These are phyloP conservation scores for Acropora tenuis DNA, from an alignment of 64 coral and sea anemone species.

Conservation along the genomic window DNA sequence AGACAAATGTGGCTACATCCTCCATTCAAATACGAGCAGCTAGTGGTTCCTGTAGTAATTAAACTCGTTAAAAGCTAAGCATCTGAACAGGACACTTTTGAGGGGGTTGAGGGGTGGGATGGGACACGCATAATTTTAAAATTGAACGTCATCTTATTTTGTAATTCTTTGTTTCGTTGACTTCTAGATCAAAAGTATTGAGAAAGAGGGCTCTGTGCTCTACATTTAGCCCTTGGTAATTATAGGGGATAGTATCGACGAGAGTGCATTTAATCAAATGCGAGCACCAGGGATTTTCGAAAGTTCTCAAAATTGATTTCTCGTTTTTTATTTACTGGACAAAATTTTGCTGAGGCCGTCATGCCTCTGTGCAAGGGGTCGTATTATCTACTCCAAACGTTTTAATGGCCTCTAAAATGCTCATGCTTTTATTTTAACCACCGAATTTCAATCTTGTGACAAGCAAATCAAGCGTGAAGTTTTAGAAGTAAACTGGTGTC, in stretches of 20 bases:
- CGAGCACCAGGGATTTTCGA: neutral
- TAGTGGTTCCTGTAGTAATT: slow-evolving; percentile 25
- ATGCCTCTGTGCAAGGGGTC: neutral
- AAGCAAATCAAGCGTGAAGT: neutral
- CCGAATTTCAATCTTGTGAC: neutral
- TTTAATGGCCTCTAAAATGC: neutral
- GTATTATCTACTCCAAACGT: neutral
- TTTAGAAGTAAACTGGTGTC: neutral
- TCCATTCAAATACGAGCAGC: slow-evolving; percentile 55
- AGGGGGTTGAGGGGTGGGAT: neutral
- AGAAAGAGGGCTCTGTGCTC: neutral
- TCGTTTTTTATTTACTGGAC: neutral
- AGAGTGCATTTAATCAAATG: neutral
- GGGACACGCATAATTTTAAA: neutral
- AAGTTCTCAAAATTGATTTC: neutral
- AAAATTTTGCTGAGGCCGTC: neutral
- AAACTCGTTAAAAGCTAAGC: neutral
- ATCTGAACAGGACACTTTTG: neutral
- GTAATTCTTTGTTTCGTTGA: neutral
- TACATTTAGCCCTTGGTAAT: neutral
- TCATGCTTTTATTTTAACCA: neutral
- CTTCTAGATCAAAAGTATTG: neutral
- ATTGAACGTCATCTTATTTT: neutral
- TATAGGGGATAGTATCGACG: neutral
- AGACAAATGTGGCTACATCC: slow-evolving; percentile 69